Evolutionary conservation across 2,797 vertebrate genomes (phyloP).

Genomic region (Melanogrammus aeglefinus): DNA sequence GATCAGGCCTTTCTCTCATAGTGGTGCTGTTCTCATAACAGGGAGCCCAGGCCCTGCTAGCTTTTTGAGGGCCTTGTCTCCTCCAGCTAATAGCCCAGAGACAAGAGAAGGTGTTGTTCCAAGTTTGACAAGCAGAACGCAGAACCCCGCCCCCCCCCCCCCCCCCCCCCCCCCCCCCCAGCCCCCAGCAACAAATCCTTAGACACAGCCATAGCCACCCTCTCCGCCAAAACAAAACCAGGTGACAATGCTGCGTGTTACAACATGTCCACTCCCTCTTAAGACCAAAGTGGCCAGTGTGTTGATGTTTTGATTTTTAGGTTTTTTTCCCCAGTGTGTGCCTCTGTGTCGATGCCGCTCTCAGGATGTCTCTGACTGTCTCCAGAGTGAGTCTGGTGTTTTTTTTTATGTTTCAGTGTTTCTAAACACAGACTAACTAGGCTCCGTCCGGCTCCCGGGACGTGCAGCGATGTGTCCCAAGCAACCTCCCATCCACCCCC

Average conservation of each 20-base stretch:
- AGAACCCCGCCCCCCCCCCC: too few relatives aligned
- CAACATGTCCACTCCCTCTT: neutral
- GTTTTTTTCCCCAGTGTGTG: neutral
- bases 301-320: neutral
- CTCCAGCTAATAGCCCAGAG: neutral
- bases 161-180: too few relatives aligned
- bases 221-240: neutral
- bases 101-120: conserved; percentile 7
- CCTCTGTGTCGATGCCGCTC: neutral
- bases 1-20: neutral
- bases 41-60: conserved; percentile 25
- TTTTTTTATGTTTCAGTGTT: neutral
- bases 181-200: neutral
- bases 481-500: neutral
- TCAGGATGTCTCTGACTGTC: neutral
- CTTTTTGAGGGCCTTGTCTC: conserved; percentile 21
- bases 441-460: neutral
- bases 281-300: neutral
- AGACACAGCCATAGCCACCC: neutral
- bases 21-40: conserved; percentile 28
- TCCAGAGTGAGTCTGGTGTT: conserved; percentile 3
- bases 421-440: neutral
- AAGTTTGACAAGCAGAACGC: neutral
- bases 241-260: neutral
- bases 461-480: neutral